A percentile compares a stretch with the other conserved stretches of the same genome.
Evolutionary conservation across 2,113 vertebrate genomes (phyloP).

Genomic region (Hystrix brachyura): DNA sequence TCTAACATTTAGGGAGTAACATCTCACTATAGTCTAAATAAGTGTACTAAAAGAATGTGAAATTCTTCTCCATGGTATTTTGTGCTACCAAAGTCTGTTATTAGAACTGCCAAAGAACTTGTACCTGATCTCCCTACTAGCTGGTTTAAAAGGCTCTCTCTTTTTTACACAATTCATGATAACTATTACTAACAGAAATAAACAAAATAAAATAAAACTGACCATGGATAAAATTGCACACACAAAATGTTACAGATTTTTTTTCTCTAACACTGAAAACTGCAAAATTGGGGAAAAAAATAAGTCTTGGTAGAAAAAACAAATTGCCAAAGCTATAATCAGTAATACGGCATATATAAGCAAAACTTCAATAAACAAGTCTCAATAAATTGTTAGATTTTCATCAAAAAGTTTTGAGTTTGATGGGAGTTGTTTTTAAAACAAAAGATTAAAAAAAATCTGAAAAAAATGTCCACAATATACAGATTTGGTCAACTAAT

Average conservation of each 20-base stretch:
- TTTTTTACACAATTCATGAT: not conserved
- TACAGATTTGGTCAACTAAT: not conserved
- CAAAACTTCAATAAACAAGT: not conserved
- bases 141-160: not conserved
- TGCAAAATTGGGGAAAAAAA: conserved; percentile 8
- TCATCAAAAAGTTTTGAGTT: too few species aligned
- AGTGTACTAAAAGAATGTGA: not conserved
- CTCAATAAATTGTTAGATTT: not conserved
- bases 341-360: not conserved
- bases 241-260: conserved; percentile 12
- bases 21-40: conserved; percentile 15
- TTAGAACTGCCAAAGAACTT: not conserved
- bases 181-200: conserved; percentile 14
- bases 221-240: conserved; percentile 24
- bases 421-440: too few species aligned
- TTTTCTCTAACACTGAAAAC: conserved; percentile 50
- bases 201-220: conserved; percentile 48
- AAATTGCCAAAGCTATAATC: conserved; percentile 19
- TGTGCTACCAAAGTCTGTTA: not conserved
- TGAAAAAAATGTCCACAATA: too few species aligned
- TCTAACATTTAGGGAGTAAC: not conserved
- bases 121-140: not conserved
- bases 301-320: not conserved
- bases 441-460: too few species aligned
- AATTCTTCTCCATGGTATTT: not conserved